A percentile compares a stretch with the other conserved stretches of the same genome.
Evolutionary conservation across 2,888 invertebrate genomes (phyloP).

Genomic region (Meiosimyza platycephala): DNA sequence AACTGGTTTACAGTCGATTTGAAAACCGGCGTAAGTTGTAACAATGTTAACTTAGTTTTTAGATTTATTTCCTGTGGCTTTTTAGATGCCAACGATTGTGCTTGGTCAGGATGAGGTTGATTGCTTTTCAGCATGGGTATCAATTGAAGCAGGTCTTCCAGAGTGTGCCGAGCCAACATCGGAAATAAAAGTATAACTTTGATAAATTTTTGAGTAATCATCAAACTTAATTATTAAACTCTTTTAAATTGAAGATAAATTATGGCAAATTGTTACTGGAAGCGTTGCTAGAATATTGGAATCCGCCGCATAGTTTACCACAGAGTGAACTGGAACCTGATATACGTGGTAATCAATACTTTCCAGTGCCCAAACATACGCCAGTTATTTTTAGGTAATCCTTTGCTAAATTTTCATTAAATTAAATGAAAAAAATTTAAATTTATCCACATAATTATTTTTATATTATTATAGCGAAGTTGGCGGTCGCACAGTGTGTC

Average conservation of each 20-base stretch:
- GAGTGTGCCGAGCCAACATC: constrained; percentile 69
- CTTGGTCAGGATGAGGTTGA: constrained; percentile 97
- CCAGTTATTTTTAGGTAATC: constrained; percentile 91
- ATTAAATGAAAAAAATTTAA: too few relatives aligned
- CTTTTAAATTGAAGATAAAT: constrained; percentile 76
- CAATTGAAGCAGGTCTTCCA: constrained; percentile 93
- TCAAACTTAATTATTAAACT: neutral
- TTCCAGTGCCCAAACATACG: constrained; percentile 93
- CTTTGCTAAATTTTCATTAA: neutral
- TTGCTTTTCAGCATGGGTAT: constrained; percentile 98
- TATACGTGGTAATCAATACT: constrained; percentile 81
- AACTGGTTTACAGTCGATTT: constrained; percentile 99
- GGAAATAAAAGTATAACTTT: constrained; percentile 62
- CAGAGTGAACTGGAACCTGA: constrained; percentile 78
- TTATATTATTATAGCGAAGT: constrained; percentile 93
- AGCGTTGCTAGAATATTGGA: constrained; percentile 96
- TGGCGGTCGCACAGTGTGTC: constrained; percentile 93
- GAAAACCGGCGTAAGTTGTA: constrained; percentile 87
- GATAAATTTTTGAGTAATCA: neutral
- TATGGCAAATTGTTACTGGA: constrained; percentile 94
- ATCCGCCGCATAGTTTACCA: constrained; percentile 75
- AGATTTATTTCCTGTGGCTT: neutral
- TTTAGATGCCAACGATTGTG: constrained; percentile 94
- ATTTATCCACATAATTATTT: too few relatives aligned
- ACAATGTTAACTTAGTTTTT: neutral